Evolutionary conservation across 2,888 invertebrate genomes (phyloP).

Genomic region (Pheosia gnoma): DNA sequence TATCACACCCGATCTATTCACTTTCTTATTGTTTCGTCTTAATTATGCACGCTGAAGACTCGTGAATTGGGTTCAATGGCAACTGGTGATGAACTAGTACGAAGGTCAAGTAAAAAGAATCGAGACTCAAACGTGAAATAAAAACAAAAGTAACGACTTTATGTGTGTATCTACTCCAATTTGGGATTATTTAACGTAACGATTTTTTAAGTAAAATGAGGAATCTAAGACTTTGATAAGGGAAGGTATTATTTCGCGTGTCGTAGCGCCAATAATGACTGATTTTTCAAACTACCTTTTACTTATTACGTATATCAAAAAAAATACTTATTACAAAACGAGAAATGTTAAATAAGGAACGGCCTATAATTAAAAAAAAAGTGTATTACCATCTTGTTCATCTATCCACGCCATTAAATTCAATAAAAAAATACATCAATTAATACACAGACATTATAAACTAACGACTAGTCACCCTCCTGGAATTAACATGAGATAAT

Average conservation of each 20-base stretch:
- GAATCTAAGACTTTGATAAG: no score
- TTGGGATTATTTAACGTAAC: no score
- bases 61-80: conserved; percentile 64
- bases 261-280: no score
- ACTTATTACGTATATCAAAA: no score
- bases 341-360: no score
- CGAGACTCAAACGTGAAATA: not conserved
- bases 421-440: not conserved
- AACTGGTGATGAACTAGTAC: conserved; percentile 34
- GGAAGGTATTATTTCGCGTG: no score
- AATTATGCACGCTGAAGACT: conserved; percentile 61
- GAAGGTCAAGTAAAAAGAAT: conserved; percentile 37
- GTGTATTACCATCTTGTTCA: not conserved
- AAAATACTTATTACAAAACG: no score
- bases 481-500: not conserved
- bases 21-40: conserved; percentile 81
- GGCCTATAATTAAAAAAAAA: no score
- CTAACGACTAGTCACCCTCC: not conserved
- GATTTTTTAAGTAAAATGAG: no score
- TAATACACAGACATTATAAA: not conserved
- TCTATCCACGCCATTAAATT: not conserved
- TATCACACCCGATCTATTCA: conserved; percentile 53
- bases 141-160: not conserved
- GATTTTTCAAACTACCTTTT: no score
- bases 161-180: no score